Conservation (phyloP, 2,113 vertebrate species). For the Actenoides hombroni region DNA sequence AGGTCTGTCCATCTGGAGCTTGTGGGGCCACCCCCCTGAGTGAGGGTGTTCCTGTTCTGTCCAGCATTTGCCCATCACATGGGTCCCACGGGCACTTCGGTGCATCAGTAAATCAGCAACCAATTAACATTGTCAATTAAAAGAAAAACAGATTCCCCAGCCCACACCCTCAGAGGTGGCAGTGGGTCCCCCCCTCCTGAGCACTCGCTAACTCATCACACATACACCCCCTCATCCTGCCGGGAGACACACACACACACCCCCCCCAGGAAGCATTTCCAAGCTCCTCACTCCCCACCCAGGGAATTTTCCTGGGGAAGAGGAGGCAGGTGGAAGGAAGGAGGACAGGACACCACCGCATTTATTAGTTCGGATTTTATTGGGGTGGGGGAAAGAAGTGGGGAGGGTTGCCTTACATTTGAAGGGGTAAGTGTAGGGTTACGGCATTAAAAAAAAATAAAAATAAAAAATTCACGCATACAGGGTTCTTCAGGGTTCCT, state of each 20-base stretch:
- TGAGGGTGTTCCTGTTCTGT: neutral
- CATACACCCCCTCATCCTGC: neutral
- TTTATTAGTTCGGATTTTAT: conserved; percentile 78
- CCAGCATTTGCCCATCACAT: fast-evolving
- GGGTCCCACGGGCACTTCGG: neutral
- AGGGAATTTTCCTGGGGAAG: neutral
- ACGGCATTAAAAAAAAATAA: conserved; percentile 15
- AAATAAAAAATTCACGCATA: conserved; percentile 45
- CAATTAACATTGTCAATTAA: neutral
- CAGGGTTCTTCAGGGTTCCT: neutral
- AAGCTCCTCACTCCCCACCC: neutral
- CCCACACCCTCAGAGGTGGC: neutral
- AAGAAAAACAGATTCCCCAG: neutral
- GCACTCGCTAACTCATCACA: neutral
- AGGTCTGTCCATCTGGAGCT: neutral
- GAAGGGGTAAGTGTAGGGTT: conserved; percentile 67
- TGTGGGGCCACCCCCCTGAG: neutral
- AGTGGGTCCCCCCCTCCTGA: neutral
- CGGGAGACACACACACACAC: neutral
- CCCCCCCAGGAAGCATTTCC: neutral
- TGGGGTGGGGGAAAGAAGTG: conserved; percentile 11
- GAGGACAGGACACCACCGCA: conserved; percentile 59
- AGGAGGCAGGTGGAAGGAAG: neutral
- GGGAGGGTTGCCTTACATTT: conserved; percentile 73
- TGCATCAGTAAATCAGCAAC: neutral